These are phyloP conservation scores for Macheiramphus alcinus DNA, from an alignment of 2,113 vertebrate species.

Conservation along the genomic window DNA sequence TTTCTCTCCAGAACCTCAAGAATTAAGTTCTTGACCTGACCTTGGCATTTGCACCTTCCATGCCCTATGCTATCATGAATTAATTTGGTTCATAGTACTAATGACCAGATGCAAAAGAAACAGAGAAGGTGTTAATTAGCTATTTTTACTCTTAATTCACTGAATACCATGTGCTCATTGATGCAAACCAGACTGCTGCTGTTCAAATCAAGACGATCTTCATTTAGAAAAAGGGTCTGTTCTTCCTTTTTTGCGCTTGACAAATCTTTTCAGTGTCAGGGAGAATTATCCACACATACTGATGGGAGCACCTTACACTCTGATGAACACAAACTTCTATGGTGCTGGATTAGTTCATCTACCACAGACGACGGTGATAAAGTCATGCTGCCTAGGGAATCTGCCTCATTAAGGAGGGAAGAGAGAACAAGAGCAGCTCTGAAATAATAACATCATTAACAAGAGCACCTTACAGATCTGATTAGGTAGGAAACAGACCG, in stretches of 20 bases:
- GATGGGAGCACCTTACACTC: not conserved
- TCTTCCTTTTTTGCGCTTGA: not conserved
- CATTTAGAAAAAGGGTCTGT: not conserved
- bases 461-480: constrained; percentile 16
- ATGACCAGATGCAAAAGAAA: constrained; percentile 13
- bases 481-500: constrained; percentile 15
- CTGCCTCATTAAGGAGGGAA: constrained; percentile 24
- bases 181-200: not conserved
- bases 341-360: not conserved
- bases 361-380: not conserved
- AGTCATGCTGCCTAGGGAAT: constrained; percentile 3
- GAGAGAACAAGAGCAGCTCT: not conserved
- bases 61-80: not conserved
- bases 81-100: not conserved
- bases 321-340: not conserved
- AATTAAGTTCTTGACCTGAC: not conserved
- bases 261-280: not conserved
- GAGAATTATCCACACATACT: not conserved
- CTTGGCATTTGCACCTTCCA: not conserved
- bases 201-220: not conserved
- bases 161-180: not conserved
- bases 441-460: constrained; percentile 38
- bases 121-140: constrained; percentile 27
- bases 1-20: not conserved
- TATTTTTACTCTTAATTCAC: constrained; percentile 40